Conservation (phyloP, 2,888 invertebrate species). For the Philonicus albiceps region DNA sequence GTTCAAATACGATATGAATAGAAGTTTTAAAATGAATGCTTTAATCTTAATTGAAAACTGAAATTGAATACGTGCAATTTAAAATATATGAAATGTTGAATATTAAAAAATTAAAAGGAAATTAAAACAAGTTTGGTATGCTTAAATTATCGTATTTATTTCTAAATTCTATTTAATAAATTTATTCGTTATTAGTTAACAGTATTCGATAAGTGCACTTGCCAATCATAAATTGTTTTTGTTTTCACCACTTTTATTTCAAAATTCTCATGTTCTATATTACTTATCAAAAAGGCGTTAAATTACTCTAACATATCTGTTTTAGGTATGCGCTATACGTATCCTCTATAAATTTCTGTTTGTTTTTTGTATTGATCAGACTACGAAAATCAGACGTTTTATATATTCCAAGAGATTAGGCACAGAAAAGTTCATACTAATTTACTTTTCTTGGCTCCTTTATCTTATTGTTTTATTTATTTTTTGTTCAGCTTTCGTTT, state of each 20-base stretch:
- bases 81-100: no score
- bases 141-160: constrained; percentile 12
- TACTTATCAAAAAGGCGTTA: constrained; percentile 25
- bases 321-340: constrained; percentile 42
- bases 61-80: no score
- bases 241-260: neutral
- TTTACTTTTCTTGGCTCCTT: neutral
- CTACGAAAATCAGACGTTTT: constrained; percentile 12
- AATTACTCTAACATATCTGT: neutral
- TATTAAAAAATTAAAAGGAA: neutral
- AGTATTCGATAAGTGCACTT: constrained; percentile 62
- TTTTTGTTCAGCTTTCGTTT: neutral
- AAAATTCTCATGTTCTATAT: constrained; percentile 13
- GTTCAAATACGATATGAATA: no score
- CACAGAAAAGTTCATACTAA: neutral
- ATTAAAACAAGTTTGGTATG: neutral
- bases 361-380: constrained; percentile 19
- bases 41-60: no score
- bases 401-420: neutral
- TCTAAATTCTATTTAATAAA: constrained; percentile 18
- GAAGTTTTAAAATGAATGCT: no score
- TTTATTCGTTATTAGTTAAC: constrained; percentile 24
- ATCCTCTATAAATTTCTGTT: constrained; percentile 48
- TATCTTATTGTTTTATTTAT: neutral
- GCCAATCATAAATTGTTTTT: constrained; percentile 54